phyloP scores from a whole-genome alignment of 1,140 invertebrate species.

The Lepidurus packardi region DNA sequence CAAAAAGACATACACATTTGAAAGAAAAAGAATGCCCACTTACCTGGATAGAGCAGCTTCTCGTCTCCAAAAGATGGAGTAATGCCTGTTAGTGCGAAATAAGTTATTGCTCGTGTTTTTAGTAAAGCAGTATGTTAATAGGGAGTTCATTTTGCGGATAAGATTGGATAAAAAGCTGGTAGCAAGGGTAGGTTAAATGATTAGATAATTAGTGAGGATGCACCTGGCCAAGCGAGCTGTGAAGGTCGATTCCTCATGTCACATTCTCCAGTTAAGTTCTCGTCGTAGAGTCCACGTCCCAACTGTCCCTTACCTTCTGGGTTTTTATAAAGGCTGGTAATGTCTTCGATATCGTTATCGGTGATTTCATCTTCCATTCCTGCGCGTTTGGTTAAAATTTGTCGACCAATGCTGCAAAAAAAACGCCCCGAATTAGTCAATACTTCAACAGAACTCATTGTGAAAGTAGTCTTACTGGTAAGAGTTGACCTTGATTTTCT shows the following conservation, averaged over 20 bases:
- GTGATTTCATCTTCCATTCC: constrained; percentile 42
- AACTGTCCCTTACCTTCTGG: constrained; percentile 34
- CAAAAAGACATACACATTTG: too few relatives aligned
- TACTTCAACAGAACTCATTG: constrained; percentile 6
- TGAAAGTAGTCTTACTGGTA: constrained; percentile 22
- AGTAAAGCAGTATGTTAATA: not conserved
- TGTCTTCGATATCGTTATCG: constrained; percentile 44
- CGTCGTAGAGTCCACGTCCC: constrained; percentile 54
- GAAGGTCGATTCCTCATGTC: not conserved
- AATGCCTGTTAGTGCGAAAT: not conserved
- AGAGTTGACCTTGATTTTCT: constrained; percentile 39
- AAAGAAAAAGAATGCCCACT: not conserved
- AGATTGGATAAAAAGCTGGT: not conserved
- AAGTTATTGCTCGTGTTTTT: not conserved
- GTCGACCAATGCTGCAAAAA: constrained; percentile 44
- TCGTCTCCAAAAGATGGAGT: constrained; percentile 43
- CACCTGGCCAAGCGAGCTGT: constrained; percentile 6
- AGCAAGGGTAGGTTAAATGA: not conserved
- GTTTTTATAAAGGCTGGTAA: constrained; percentile 50
- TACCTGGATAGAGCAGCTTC: constrained; percentile 31
- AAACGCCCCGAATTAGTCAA: constrained; percentile 26
- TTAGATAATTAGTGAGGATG: not conserved
- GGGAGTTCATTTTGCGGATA: not conserved
- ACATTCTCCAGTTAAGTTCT: constrained; percentile 40
- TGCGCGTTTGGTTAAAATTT: constrained; percentile 49